These are phyloP conservation scores for Cyanocitta stelleri DNA, from an alignment of 2,113 vertebrate species.

Conservation along the genomic window DNA sequence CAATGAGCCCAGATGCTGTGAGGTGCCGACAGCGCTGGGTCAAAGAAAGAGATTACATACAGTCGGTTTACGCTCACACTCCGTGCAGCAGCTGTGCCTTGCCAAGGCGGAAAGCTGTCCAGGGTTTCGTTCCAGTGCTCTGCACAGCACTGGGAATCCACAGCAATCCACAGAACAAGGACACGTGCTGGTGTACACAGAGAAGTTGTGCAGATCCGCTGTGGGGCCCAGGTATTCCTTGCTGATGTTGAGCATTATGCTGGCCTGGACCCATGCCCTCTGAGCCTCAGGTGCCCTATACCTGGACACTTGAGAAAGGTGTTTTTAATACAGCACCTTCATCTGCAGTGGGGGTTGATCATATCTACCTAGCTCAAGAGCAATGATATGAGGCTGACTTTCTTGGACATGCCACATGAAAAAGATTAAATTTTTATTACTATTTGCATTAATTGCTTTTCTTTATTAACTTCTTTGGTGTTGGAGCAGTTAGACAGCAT, in stretches of 20 bases:
- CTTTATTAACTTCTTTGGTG: background rate
- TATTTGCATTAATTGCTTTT: background rate
- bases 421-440: background rate
- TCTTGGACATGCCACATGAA: background rate
- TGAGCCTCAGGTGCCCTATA: background rate
- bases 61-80: accelerated
- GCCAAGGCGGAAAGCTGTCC: background rate
- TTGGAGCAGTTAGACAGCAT: background rate
- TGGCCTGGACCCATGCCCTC: background rate
- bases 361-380: background rate
- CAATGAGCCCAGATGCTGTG: background rate
- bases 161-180: too few species aligned
- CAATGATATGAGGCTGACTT: background rate
- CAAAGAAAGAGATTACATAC: accelerated
- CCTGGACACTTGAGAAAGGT: background rate
- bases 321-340: background rate
- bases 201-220: background rate
- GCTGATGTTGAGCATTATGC: background rate
- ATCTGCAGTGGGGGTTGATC: background rate
- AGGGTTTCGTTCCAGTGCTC: background rate
- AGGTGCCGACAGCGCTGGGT: background rate
- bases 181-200: accelerated
- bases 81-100: background rate
- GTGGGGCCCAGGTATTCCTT: background rate
- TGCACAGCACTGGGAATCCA: background rate